Conservation (phyloP, 2,888 invertebrate species). For the Pachycephus smyrnensis region DNA sequence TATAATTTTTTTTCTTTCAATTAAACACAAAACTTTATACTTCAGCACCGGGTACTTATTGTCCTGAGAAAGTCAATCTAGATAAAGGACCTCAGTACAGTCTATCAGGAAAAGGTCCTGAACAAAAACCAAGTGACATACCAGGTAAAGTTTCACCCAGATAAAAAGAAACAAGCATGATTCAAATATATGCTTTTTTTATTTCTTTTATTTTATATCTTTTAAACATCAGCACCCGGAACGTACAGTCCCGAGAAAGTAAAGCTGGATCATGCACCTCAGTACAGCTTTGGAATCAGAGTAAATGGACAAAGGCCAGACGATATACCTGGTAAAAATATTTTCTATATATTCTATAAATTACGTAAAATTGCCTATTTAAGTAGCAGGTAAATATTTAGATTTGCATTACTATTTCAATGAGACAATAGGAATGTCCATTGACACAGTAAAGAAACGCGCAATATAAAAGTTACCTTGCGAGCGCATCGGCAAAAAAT, state of each 20-base stretch:
- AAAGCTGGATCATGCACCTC: conserved; percentile 72
- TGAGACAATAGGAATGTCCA: no score
- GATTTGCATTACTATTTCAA: no score
- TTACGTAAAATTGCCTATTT: no score
- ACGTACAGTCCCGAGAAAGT: conserved; percentile 56
- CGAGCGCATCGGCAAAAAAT: no score
- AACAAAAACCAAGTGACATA: conserved; percentile 34
- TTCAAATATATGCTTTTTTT: no score
- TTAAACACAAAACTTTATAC: conserved; percentile 10
- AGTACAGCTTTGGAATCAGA: conserved; percentile 67
- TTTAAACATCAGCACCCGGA: conserved; percentile 23
- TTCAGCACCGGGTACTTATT: conserved; percentile 52
- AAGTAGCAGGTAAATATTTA: no score
- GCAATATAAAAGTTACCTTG: no score
- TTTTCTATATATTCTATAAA: no score
- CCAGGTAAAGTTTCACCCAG: conserved; percentile 54
- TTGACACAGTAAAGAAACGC: no score
- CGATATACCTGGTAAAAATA: conserved; percentile 29
- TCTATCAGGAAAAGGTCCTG: conserved; percentile 45
- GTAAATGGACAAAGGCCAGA: conserved; percentile 20
- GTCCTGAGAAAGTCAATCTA: conserved; percentile 54
- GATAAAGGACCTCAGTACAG: conserved; percentile 50
- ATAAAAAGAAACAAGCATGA: no score
- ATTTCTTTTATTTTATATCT: background rate
- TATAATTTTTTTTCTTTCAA: background rate